phyloP scores from a whole-genome alignment of 35 echinoderm and acorn worm species.

The Apostichopus parvimensis region DNA sequence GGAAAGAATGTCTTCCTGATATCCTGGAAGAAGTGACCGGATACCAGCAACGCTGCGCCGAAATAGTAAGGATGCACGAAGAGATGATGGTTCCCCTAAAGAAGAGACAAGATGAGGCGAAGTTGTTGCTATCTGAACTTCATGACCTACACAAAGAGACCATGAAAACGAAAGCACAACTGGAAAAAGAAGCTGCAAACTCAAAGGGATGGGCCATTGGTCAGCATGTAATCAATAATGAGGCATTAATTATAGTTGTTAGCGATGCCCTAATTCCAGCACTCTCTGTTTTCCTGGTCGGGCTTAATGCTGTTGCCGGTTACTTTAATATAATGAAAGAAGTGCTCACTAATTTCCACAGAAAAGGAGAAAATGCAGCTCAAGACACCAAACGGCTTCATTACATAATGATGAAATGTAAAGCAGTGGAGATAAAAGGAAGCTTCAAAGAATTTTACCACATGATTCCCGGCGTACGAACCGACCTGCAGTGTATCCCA shows the following conservation, averaged over 20 bases:
- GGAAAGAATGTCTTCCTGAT: slow-evolving; percentile 18
- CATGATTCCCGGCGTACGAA: not conserved
- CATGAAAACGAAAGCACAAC: not conserved
- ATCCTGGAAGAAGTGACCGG: too few relatives aligned
- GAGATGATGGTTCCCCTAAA: slow-evolving; percentile 38
- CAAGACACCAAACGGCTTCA: too few relatives aligned
- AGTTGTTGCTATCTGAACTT: not conserved
- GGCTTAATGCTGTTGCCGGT: not conserved
- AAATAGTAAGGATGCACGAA: not conserved
- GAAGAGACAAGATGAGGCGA: slow-evolving; percentile 45
- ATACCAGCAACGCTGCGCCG: too few relatives aligned
- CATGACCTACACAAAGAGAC: not conserved
- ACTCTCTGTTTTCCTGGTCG: not conserved
- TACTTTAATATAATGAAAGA: slow-evolving; percentile 7
- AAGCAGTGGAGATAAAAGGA: not conserved
- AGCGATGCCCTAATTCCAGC: slow-evolving; percentile 13
- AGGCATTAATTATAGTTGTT: not conserved
- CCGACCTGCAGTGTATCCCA: slow-evolving; percentile 16
- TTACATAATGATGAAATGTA: slow-evolving; percentile 36
- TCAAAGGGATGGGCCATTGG: not conserved
- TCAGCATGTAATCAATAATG: not conserved
- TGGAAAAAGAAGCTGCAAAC: too few relatives aligned
- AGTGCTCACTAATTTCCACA: slow-evolving; percentile 23
- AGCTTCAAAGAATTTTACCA: slow-evolving; percentile 21
- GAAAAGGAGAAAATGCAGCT: not conserved